Base-by-base conservation (phyloP, 1,140 invertebrate genomes). In the Littorina saxatilis region DNA sequence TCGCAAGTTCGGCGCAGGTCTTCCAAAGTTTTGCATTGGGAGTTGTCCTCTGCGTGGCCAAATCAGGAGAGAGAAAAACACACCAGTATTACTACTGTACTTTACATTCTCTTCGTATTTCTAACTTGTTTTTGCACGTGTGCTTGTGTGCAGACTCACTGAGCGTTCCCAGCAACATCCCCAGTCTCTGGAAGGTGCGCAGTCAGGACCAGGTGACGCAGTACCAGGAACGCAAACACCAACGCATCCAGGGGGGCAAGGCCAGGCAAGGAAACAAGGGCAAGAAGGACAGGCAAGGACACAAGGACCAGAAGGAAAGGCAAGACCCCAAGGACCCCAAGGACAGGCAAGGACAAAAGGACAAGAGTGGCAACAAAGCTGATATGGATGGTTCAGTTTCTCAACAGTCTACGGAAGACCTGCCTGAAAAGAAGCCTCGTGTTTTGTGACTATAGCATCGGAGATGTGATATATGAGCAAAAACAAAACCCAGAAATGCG, bases 141-240 rank as follows among this genome's bases (percentile, higher is more conserved):
- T 35, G 20, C 43, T 23, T 70, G 13, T 9, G 32, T 52, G n/a
- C 75, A 85, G 82, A 35, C 13, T 74, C 76, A 35, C 70, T 76
- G 37, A 11, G 29, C 17, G 47, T 68, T 11, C 40, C 61, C 32
- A 79, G 43, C 61, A 29, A n/a, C 7, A 15, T 83, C 27, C 79
- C 80, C 43, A 78, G 70, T 11, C 82, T 88, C 17, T 87, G 61
- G 61, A 88, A 88, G 79, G 43, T 50, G 27, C 13, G n/a, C 29
- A 79, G 47, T 37, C 81, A 81, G 35, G 83, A 87, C 82, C 85
- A 88, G 73, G 81, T 87, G 50, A 37, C 72, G 32, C 81, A 82
- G 29, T 88, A 88, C 79, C 79, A 83, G 75, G 39, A 88, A 80
- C 47, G 83, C 13, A 87, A 88, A 81, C 63, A 83, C 35, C 68